A percentile compares a stretch with the other conserved stretches of the same genome.
phyloP scores from a whole-genome alignment of 1,140 invertebrate species.

The Drosophila subobscura region DNA sequence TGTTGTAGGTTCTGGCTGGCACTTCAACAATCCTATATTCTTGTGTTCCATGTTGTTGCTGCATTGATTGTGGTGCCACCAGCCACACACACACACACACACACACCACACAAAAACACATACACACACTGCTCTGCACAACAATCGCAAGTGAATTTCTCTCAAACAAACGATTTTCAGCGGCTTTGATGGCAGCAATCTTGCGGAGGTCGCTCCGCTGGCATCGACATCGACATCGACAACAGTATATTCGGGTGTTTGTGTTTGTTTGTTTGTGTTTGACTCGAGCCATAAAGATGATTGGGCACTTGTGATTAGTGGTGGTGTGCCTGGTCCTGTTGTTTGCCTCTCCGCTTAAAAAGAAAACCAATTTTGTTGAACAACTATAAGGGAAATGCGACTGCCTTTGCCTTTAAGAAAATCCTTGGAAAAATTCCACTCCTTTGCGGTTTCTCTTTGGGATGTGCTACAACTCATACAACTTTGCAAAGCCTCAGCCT shows the following conservation, averaged over 20 bases:
- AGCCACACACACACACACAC: background rate
- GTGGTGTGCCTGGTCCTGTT: constrained; percentile 19
- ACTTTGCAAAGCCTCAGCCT: constrained; percentile 31
- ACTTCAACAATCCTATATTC: too few relatives aligned
- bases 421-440: constrained; percentile 17
- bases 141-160: constrained; percentile 68
- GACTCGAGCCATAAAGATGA: constrained; percentile 64
- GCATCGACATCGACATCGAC: too few relatives aligned
- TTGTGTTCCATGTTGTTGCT: constrained; percentile 16
- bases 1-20: constrained; percentile 1
- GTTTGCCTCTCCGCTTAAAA: constrained; percentile 15
- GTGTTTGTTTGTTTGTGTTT: constrained; percentile 40
- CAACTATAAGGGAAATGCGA: constrained; percentile 2
- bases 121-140: constrained; percentile 37
- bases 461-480: constrained; percentile 29
- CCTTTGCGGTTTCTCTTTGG: background rate
- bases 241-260: constrained; percentile 1
- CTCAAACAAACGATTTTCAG: constrained; percentile 39
- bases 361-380: constrained; percentile 53
- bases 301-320: constrained; percentile 69
- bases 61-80: constrained; percentile 37
- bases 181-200: constrained; percentile 30
- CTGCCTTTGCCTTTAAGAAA: background rate
- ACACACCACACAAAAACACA: background rate
- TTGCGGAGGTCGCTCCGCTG: constrained; percentile 5